Evolutionary conservation across 2,797 vertebrate species (phyloP).

Genomic region (Siniperca scherzeri): DNA sequence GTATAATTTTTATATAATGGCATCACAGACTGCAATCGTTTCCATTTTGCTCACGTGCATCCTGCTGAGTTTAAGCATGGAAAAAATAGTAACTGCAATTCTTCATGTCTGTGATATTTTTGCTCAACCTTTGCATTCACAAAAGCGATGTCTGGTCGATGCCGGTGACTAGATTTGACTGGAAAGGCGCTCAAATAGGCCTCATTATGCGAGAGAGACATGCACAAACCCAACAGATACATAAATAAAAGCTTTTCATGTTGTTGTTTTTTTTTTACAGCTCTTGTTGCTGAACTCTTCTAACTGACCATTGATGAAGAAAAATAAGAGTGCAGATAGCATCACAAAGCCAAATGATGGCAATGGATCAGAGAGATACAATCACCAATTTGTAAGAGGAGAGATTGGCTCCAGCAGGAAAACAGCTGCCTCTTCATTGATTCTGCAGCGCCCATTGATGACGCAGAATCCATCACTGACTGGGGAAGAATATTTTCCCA

Average conservation of each 20-base stretch:
- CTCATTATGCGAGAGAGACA: slow-evolving; percentile 23
- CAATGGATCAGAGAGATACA: slow-evolving; percentile 74
- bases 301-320: slow-evolving; percentile 51
- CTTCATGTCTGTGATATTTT: slow-evolving; percentile 1
- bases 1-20: slow-evolving; percentile 25
- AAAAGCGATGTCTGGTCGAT: slow-evolving; percentile 8
- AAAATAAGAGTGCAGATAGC: slow-evolving; percentile 49
- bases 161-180: background rate
- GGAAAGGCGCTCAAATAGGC: slow-evolving; percentile 12
- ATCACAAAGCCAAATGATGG: slow-evolving; percentile 62
- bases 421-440: slow-evolving; percentile 72
- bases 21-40: background rate
- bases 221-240: slow-evolving; percentile 5
- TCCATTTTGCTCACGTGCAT: background rate
- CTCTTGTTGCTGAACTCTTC: slow-evolving; percentile 18
- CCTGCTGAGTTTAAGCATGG: slow-evolving; percentile 16
- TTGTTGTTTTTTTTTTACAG: background rate
- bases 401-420: slow-evolving; percentile 62
- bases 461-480: slow-evolving; percentile 76
- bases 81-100: slow-evolving; percentile 13
- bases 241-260: slow-evolving; percentile 29
- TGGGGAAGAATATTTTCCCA: slow-evolving; percentile 50
- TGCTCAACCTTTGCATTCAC: slow-evolving; percentile 14
- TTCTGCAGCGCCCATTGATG: slow-evolving; percentile 67
- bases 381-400: slow-evolving; percentile 70